Conservation (phyloP, 2,888 invertebrate genomes). For the Pediacus dermestoides region DNA sequence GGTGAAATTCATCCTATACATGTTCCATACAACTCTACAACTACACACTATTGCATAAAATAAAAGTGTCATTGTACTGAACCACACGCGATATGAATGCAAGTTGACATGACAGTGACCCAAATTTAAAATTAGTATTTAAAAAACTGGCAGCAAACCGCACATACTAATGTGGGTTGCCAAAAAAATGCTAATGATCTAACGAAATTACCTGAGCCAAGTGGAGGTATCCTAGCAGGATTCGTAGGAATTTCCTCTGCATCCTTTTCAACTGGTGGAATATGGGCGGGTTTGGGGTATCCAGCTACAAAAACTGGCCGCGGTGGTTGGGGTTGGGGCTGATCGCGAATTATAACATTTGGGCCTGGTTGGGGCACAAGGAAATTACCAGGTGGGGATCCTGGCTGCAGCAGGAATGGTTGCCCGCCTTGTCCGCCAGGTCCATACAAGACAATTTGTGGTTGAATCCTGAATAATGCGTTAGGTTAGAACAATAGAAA, state of each 20-base stretch:
- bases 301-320: slow-evolving; percentile 37
- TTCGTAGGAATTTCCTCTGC: slow-evolving; percentile 47
- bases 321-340: slow-evolving; percentile 30
- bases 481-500: slow-evolving; percentile 12
- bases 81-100: slow-evolving; percentile 15
- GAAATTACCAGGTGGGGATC: slow-evolving; percentile 35
- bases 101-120: slow-evolving; percentile 19
- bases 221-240: slow-evolving; percentile 38
- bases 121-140: slow-evolving; percentile 11
- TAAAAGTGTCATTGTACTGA: slow-evolving; percentile 17
- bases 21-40: no score
- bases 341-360: slow-evolving; percentile 28
- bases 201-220: slow-evolving; percentile 9
- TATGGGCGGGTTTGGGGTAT: slow-evolving; percentile 43
- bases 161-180: no score
- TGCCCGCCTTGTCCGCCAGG: slow-evolving; percentile 37
- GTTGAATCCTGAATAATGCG: slow-evolving; percentile 43
- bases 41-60: slow-evolving; percentile 19
- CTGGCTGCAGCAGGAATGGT: slow-evolving; percentile 40
- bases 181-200: no score
- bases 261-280: slow-evolving; percentile 46
- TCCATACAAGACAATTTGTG: slow-evolving; percentile 41
- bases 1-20: slow-evolving; percentile 3
- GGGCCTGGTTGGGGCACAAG: slow-evolving; percentile 29
- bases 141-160: no score